phyloP scores from a whole-genome alignment of 2,113 vertebrate species.

The Passerina amoena region DNA sequence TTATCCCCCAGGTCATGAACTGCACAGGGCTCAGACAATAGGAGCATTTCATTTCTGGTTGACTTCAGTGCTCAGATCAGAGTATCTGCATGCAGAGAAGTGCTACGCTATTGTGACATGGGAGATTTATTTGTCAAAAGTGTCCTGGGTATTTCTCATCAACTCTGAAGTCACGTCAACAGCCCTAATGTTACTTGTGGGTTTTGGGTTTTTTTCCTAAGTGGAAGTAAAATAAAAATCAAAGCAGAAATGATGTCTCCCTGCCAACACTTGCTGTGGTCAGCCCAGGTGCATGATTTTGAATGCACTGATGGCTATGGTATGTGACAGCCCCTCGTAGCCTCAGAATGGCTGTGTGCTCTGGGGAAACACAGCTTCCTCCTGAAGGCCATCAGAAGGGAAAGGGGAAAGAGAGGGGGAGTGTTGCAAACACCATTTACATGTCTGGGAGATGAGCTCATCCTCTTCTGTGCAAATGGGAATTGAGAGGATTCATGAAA shows the following conservation, averaged over 20 bases:
- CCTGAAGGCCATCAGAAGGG: rapidly evolving
- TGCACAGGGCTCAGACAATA: neutral
- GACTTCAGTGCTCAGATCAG: neutral
- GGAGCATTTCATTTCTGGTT: neutral
- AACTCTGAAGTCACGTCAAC: neutral
- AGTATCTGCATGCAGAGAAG: neutral
- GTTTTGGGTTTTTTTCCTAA: rapidly evolving
- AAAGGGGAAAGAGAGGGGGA: neutral
- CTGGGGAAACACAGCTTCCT: neutral
- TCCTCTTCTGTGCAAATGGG: neutral
- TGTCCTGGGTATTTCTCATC: neutral
- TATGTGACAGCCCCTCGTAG: neutral
- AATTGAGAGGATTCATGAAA: neutral
- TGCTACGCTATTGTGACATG: neutral
- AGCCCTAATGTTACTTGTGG: neutral
- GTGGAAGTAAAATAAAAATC: neutral
- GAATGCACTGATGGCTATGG: neutral
- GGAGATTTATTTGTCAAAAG: neutral
- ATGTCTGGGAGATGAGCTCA: conserved; percentile 11
- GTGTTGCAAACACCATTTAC: neutral
- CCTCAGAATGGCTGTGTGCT: neutral
- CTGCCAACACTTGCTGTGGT: neutral
- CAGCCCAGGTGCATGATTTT: neutral
- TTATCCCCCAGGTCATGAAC: neutral
- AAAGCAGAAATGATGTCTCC: neutral